These are phyloP conservation scores for Andrena marginata DNA, from an alignment of 2,888 invertebrate genomes.

Conservation along the genomic window DNA sequence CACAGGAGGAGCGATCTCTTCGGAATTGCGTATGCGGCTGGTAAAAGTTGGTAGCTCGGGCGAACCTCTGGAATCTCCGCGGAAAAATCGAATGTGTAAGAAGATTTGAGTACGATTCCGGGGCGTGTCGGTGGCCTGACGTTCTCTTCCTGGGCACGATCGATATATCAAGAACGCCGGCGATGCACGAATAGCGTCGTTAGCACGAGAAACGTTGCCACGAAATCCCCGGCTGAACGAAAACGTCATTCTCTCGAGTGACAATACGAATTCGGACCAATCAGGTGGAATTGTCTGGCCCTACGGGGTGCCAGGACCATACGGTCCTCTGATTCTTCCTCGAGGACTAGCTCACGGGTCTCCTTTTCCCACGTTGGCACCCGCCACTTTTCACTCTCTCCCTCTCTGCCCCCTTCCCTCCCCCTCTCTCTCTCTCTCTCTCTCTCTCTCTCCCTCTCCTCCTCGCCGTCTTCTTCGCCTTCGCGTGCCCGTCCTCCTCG, in stretches of 20 bases:
- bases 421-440: neutral
- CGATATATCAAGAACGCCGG: constrained; percentile 72
- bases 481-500: constrained; percentile 15
- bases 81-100: constrained; percentile 7
- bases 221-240: constrained; percentile 69
- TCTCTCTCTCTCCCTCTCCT: neutral
- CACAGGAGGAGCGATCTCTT: too few relatives aligned
- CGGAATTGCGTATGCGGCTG: too few relatives aligned
- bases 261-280: constrained; percentile 81
- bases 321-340: constrained; percentile 57
- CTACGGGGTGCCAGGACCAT: constrained; percentile 76
- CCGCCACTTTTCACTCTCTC: constrained; percentile 54
- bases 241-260: constrained; percentile 68
- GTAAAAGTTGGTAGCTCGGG: neutral
- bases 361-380: constrained; percentile 79
- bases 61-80: neutral
- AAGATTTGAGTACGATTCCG: constrained; percentile 46
- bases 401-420: neutral
- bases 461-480: neutral
- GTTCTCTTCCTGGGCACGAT: constrained; percentile 59
- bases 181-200: constrained; percentile 74
- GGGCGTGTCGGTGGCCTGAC: constrained; percentile 53
- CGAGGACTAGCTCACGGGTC: constrained; percentile 55
- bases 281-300: constrained; percentile 83
- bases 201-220: constrained; percentile 68